Conservation (phyloP, 2,797 vertebrate genomes). For the Discoglossus pictus region DNA sequence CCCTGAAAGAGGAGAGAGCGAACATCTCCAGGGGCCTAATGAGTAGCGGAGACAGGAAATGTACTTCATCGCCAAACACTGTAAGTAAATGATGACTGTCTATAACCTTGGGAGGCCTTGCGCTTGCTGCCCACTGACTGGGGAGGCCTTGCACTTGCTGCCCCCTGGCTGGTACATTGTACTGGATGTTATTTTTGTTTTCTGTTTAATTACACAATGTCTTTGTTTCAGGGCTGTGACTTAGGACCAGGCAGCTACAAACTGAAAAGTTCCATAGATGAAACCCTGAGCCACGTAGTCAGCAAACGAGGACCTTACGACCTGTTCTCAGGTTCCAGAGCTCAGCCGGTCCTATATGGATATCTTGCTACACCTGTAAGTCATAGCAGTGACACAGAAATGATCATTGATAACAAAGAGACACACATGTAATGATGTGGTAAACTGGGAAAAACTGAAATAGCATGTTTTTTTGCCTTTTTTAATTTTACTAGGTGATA, state of each 20-base stretch:
- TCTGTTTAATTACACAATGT: background rate
- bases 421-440: too few species aligned
- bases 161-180: too few species aligned
- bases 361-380: constrained; percentile 62
- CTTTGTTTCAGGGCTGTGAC: constrained; percentile 61
- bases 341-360: constrained; percentile 54
- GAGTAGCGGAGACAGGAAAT: constrained; percentile 52
- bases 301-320: constrained; percentile 60
- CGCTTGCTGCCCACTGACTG: too few species aligned
- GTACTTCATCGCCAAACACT: background rate
- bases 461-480: too few species aligned
- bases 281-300: constrained; percentile 39
- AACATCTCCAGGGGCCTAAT: constrained; percentile 58
- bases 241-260: constrained; percentile 68
- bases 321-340: constrained; percentile 55
- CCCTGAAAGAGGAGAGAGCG: constrained; percentile 57
- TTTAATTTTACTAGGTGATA: too few species aligned
- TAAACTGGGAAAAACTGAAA: too few species aligned
- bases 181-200: too few species aligned
- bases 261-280: constrained; percentile 57
- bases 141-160: too few species aligned
- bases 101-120: background rate
- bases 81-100: constrained; percentile 45
- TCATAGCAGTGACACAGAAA: background rate
- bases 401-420: too few species aligned